A percentile compares a stretch with the other conserved stretches of the same genome.
Conservation (phyloP, 53 echinoderm and acorn worm species). For the Temnopleurus reevesii region DNA sequence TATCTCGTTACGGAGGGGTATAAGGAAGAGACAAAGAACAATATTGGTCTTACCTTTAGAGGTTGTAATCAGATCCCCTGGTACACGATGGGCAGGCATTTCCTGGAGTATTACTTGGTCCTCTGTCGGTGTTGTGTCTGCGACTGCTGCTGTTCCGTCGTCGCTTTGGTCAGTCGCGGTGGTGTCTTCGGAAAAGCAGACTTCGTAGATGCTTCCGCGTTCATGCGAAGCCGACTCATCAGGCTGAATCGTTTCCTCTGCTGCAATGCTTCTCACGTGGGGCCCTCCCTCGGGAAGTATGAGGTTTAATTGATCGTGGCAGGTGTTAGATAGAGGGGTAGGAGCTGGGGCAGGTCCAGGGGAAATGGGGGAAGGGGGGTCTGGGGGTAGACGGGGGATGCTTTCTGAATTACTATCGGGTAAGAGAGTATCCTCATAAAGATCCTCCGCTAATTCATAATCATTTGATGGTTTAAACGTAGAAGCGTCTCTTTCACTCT, state of each 20-base stretch:
- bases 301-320: not conserved
- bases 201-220: conserved; percentile 56
- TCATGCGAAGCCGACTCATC: conserved; percentile 39
- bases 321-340: conserved; percentile 24
- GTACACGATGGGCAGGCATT: conserved; percentile 19
- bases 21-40: conserved; percentile 18
- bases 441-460: not conserved
- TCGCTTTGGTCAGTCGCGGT: conserved; percentile 21
- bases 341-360: not conserved
- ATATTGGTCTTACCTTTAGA: conserved; percentile 42
- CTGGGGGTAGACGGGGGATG: conserved; percentile 21
- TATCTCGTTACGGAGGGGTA: not conserved
- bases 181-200: conserved; percentile 21
- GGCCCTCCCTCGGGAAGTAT: not conserved
- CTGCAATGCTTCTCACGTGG: not conserved
- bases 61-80: conserved; percentile 22
- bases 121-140: conserved; percentile 25
- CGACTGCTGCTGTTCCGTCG: not conserved
- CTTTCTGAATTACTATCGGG: not conserved
- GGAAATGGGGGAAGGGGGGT: not conserved
- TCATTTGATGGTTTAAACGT: not conserved
- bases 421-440: conserved; percentile 41
- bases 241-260: conserved; percentile 32
- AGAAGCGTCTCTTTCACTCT: not conserved
- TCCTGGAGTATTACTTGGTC: conserved; percentile 25